phyloP scores from a whole-genome alignment of 2,113 vertebrate species.

The Gorsachius goisagi region DNA sequence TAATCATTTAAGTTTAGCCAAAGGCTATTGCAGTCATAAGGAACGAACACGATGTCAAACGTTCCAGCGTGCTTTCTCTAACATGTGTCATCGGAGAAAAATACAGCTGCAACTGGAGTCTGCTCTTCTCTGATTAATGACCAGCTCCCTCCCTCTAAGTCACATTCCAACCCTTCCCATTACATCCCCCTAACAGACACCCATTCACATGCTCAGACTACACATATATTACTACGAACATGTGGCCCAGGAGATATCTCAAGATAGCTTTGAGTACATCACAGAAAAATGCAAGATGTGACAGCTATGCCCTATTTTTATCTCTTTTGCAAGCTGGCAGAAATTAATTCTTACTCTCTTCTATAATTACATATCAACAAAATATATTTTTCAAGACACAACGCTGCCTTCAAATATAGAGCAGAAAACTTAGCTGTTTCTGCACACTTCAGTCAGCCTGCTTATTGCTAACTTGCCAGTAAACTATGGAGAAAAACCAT shows the following conservation, averaged over 20 bases:
- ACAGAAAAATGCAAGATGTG: slow-evolving; percentile 56
- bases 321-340: slow-evolving; percentile 52
- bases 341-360: slow-evolving; percentile 37
- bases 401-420: background rate
- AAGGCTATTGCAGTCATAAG: background rate
- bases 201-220: slow-evolving; percentile 47
- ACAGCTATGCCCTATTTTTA: slow-evolving; percentile 58
- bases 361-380: slow-evolving; percentile 43
- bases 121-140: slow-evolving; percentile 41
- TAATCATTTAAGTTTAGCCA: background rate
- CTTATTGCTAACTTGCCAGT: background rate
- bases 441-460: background rate
- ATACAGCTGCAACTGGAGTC: slow-evolving; percentile 33
- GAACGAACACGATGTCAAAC: background rate
- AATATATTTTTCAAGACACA: background rate
- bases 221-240: slow-evolving; percentile 10
- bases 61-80: background rate
- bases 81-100: slow-evolving; percentile 32
- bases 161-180: slow-evolving; percentile 58
- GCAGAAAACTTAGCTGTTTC: background rate
- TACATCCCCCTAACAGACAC: slow-evolving; percentile 42
- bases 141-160: slow-evolving; percentile 24
- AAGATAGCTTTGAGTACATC: slow-evolving; percentile 40
- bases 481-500: background rate
- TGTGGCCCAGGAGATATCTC: slow-evolving; percentile 22